Evolutionary conservation across 2,113 vertebrate genomes (phyloP).

Genomic region (Podarcis raffonei): DNA sequence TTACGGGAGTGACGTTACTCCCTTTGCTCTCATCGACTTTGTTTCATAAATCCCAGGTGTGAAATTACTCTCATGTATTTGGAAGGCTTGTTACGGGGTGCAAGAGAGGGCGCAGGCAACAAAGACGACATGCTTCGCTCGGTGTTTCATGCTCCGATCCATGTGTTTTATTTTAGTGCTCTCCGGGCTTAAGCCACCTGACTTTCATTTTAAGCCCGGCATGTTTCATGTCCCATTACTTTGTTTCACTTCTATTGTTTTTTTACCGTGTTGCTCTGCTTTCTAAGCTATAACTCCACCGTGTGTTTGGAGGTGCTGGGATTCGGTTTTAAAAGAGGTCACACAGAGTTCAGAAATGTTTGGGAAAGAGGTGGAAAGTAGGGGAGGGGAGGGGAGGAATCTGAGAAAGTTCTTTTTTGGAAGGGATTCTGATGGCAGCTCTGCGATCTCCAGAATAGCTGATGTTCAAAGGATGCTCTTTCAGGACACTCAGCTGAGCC

Average conservation of each 20-base stretch:
- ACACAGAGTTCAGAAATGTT: conserved; percentile 80
- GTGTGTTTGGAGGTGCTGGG: conserved; percentile 66
- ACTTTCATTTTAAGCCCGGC: conserved; percentile 56
- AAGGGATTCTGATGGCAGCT: conserved; percentile 32
- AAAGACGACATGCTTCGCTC: neutral
- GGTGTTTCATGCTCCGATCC: conserved; percentile 19
- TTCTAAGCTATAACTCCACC: conserved; percentile 50
- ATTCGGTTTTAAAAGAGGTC: conserved; percentile 74
- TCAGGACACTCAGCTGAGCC: neutral
- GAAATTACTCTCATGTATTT: conserved; percentile 55
- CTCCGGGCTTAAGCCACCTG: conserved; percentile 55
- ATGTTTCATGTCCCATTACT: conserved; percentile 52
- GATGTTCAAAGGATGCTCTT: conserved; percentile 12
- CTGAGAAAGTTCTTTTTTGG: conserved; percentile 49
- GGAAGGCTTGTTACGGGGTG: conserved; percentile 49
- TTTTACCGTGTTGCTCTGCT: conserved; percentile 45
- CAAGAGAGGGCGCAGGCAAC: conserved; percentile 29
- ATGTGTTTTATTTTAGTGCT: conserved; percentile 57
- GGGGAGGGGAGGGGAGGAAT: neutral
- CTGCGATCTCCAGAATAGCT: conserved; percentile 43
- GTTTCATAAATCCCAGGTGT: conserved; percentile 67
- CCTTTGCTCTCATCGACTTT: conserved; percentile 62
- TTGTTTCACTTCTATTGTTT: conserved; percentile 50
- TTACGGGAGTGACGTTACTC: conserved; percentile 65
- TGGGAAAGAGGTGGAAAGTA: conserved; percentile 63